Conservation (phyloP, 2,797 vertebrate genomes). For the Myotis findleyi region DNA sequence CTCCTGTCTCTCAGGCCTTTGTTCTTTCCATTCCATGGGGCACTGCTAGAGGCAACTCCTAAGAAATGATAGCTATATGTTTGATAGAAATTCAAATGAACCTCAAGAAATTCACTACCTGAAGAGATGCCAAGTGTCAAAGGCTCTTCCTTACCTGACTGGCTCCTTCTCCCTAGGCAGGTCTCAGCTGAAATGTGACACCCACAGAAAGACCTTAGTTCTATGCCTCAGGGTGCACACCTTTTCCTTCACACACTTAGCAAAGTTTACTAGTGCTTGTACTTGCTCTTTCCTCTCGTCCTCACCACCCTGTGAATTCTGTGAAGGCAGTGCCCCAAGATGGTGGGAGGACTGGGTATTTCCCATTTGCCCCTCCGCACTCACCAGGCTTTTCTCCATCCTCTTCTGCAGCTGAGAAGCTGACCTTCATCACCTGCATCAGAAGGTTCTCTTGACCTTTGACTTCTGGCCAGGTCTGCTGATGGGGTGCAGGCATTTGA, state of each 20-base stretch:
- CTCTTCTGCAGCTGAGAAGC: neutral
- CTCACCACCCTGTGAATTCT: neutral
- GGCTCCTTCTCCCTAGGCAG: neutral
- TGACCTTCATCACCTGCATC: neutral
- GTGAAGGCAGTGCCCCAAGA: neutral
- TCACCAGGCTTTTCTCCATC: neutral
- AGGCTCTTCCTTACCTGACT: neutral
- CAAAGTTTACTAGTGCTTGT: neutral
- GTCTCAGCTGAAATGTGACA: neutral
- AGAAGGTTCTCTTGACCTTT: neutral
- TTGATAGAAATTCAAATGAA: neutral
- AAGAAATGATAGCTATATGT: neutral
- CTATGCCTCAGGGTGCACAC: too few relatives aligned
- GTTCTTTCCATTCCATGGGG: neutral
- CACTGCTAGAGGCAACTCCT: too few relatives aligned
- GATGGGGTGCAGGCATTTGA: neutral
- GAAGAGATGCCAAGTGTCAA: neutral
- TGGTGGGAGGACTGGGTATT: accelerated
- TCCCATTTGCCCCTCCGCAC: accelerated
- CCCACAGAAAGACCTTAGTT: neutral
- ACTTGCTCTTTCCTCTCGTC: neutral
- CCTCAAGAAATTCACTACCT: neutral
- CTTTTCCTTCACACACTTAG: neutral
- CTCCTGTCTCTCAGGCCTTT: neutral
- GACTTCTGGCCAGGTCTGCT: neutral